Percentiles rank a stretch among this genome's conserved stretches.
Conservation (phyloP, 2,888 invertebrate species). For the Andrena camellia region DNA sequence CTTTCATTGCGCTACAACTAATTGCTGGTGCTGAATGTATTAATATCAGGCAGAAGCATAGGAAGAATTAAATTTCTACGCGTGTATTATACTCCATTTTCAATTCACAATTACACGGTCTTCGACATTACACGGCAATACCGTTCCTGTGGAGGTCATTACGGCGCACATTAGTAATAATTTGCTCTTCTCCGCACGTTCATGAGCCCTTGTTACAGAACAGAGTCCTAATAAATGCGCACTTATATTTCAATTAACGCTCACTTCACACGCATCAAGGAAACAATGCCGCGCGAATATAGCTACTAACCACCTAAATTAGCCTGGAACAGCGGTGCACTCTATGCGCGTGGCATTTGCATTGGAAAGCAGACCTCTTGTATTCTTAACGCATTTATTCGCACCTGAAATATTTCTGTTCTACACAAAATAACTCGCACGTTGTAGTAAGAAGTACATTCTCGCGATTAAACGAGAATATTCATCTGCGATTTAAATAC, state of each 20-base stretch:
- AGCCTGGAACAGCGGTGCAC: slow-evolving; percentile 21
- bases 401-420: slow-evolving; percentile 18
- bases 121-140: slow-evolving; percentile 39
- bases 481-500: not conserved
- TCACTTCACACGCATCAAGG: slow-evolving; percentile 55
- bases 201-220: slow-evolving; percentile 45
- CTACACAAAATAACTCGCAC: not conserved
- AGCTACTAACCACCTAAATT: slow-evolving; percentile 46
- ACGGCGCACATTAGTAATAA: slow-evolving; percentile 49
- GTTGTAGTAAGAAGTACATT: too few relatives aligned
- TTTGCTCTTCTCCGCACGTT: slow-evolving; percentile 37
- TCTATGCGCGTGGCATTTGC: slow-evolving; percentile 44
- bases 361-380: slow-evolving; percentile 39
- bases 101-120: slow-evolving; percentile 10
- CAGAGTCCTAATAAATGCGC: slow-evolving; percentile 57
- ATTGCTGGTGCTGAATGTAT: not conserved
- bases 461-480: not conserved
- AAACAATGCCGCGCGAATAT: slow-evolving; percentile 52
- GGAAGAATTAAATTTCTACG: not conserved
- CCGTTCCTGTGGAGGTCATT: slow-evolving; percentile 32
- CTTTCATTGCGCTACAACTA: not conserved
- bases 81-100: slow-evolving; percentile 4
- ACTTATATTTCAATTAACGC: slow-evolving; percentile 58
- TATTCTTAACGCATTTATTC: slow-evolving; percentile 35
- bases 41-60: too few relatives aligned